Evolutionary conservation across 2,797 vertebrate genomes (phyloP).

Genomic region (Amniataba percoides): DNA sequence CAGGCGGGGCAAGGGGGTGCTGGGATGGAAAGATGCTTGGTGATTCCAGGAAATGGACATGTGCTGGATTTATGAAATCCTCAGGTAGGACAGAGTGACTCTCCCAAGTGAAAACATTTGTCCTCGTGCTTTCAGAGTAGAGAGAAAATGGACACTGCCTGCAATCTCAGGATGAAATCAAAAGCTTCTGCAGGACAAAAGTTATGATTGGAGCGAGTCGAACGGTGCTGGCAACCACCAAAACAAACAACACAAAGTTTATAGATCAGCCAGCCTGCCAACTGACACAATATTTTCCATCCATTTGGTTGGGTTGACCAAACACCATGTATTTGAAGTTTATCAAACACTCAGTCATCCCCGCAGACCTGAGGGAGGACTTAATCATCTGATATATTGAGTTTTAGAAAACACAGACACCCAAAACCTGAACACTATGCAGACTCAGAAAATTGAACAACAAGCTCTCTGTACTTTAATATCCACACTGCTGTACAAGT

Average conservation of each 20-base stretch:
- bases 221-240: slow-evolving; percentile 74
- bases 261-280: slow-evolving; percentile 77
- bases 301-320: slow-evolving; percentile 81
- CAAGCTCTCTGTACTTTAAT: slow-evolving; percentile 62
- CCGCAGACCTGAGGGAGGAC: slow-evolving; percentile 73
- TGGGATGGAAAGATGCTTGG: slow-evolving; percentile 84
- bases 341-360: slow-evolving; percentile 86
- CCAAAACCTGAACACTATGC: slow-evolving; percentile 44
- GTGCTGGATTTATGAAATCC: slow-evolving; percentile 83
- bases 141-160: slow-evolving; percentile 51
- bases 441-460: slow-evolving; percentile 56
- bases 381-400: slow-evolving; percentile 79
- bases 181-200: slow-evolving; percentile 70
- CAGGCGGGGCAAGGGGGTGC: slow-evolving; percentile 56
- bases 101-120: slow-evolving; percentile 73
- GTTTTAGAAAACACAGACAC: slow-evolving; percentile 61
- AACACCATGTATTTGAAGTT: slow-evolving; percentile 82
- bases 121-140: slow-evolving; percentile 53
- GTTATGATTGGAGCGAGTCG: slow-evolving; percentile 84
- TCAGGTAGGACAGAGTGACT: slow-evolving; percentile 82
- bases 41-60: slow-evolving; percentile 85
- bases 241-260: slow-evolving; percentile 80
- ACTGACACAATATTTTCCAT: slow-evolving; percentile 86
- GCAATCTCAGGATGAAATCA: slow-evolving; percentile 66
- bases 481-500: slow-evolving; percentile 50